Base-by-base conservation (phyloP, 2,888 invertebrate species). In the Trypoxylon attenuatum region DNA sequence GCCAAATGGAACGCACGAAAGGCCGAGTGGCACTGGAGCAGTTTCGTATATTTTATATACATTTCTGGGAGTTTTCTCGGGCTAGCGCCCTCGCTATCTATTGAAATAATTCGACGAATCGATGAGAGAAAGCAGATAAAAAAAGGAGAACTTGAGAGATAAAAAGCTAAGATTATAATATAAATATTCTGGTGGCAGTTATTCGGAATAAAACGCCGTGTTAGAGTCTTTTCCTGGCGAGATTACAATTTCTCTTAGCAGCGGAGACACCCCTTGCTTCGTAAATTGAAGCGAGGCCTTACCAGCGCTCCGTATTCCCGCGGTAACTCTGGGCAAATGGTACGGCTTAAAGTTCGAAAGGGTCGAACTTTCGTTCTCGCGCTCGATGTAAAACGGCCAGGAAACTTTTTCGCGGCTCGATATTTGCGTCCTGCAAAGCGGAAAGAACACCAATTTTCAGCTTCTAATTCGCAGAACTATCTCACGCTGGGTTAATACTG, bases 391-490 rank as follows among this genome's bases (percentile, higher is more conserved):
- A 69, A 73, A 60, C 27, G 43, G 51, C 33, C 33, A 46, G 38
- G 45, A 47, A 73, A 64, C 45, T 73, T 70, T 33, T 13, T 23
- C 45, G 16, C 8, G 5, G 8, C n/a, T n/a, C 49, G 52, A 67
- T n/a, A n/a, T 67, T 67, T 55, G 49, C 63, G 39, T 13, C 25
- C 22, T 6, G 10, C 50, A 10, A 25, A 16, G 19, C 39, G 51
- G 50, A 29, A 50, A 50, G 33, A 21, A 57, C 1, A 56, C 61
- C 52, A 57, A 65, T 65, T 58, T 60, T 51, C 57, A 72, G 53
- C 66, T 73, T 60, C 72, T 72, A 69, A 73, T 73, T 65, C 65
- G 62, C 27, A 15, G 22, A n/a, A n/a, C n/a, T n/a, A n/a, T n/a
- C 27, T 50, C 25, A 33, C 27, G 25, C 19, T 27, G 25, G 8